A percentile compares a stretch with the other conserved stretches of the same genome.
Evolutionary conservation across 2,888 invertebrate genomes (phyloP).

Genomic region (Gari tellinella): DNA sequence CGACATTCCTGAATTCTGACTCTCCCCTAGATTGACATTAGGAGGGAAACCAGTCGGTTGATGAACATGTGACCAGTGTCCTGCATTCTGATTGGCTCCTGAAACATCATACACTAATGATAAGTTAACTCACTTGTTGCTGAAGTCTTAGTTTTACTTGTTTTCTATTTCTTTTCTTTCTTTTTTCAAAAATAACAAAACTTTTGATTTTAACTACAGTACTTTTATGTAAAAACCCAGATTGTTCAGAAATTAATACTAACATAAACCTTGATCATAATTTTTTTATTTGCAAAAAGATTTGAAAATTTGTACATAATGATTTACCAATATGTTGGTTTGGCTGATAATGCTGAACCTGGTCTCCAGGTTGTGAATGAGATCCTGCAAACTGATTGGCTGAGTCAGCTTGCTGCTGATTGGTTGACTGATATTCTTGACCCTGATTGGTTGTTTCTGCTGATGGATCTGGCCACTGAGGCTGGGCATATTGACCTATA

Average conservation of each 20-base stretch:
- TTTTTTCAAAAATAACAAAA: too few species aligned
- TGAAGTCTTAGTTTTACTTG: too few species aligned
- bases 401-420: conserved; percentile 37
- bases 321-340: too few species aligned
- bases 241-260: too few species aligned
- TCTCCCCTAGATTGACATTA: conserved; percentile 48
- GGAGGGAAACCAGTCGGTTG: conserved; percentile 33
- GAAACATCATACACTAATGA: too few species aligned
- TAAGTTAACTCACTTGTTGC: too few species aligned
- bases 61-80: conserved; percentile 20
- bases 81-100: conserved; percentile 19
- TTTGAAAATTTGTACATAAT: too few species aligned
- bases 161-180: too few species aligned
- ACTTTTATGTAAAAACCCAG: too few species aligned
- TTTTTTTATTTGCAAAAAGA: too few species aligned
- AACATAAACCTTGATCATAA: too few species aligned
- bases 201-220: too few species aligned
- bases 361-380: neutral
- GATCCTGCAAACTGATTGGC: conserved; percentile 37
- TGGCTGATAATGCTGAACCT: conserved; percentile 23
- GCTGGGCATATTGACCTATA: conserved; percentile 15
- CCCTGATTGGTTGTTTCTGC: conserved; percentile 25
- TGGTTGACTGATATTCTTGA: conserved; percentile 38
- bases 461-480: conserved; percentile 44
- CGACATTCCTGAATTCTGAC: conserved; percentile 36